Evolutionary conservation across 2,113 vertebrate species (phyloP).

Genomic region (Carassius auratus): DNA sequence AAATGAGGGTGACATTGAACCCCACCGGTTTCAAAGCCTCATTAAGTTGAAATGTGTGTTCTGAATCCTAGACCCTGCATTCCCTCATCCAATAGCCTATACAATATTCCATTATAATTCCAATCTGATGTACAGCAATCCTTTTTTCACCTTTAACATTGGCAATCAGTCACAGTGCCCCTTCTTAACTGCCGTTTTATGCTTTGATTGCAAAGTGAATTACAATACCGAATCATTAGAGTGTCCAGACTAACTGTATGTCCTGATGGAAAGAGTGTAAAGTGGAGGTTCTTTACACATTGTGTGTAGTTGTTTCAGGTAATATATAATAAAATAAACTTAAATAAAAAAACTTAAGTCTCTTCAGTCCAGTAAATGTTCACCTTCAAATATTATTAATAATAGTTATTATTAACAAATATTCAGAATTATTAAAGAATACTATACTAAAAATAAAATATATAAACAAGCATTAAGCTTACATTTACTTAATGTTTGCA

Average conservation of each 20-base stretch:
- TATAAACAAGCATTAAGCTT: no score
- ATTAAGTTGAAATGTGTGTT: slow-evolving; percentile 32
- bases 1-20: slow-evolving; percentile 52
- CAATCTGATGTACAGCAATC: neutral
- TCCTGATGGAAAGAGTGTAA: neutral
- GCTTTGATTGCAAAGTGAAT: neutral
- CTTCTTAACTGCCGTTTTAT: neutral
- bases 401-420: no score
- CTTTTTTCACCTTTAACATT: slow-evolving; percentile 19
- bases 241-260: neutral
- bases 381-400: no score
- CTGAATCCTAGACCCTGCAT: slow-evolving; percentile 23
- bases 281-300: neutral
- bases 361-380: no score
- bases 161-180: neutral
- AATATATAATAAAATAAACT: no score
- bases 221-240: neutral
- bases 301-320: no score
- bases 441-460: no score
- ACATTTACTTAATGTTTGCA: no score
- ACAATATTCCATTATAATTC: slow-evolving; percentile 21
- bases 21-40: slow-evolving; percentile 35
- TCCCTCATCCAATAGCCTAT: neutral
- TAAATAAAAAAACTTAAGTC: no score
- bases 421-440: no score